Percentiles rank a stretch among this genome's conserved stretches.
Conservation (phyloP, 1,140 invertebrate genomes). For the Eulimnadia texana region DNA sequence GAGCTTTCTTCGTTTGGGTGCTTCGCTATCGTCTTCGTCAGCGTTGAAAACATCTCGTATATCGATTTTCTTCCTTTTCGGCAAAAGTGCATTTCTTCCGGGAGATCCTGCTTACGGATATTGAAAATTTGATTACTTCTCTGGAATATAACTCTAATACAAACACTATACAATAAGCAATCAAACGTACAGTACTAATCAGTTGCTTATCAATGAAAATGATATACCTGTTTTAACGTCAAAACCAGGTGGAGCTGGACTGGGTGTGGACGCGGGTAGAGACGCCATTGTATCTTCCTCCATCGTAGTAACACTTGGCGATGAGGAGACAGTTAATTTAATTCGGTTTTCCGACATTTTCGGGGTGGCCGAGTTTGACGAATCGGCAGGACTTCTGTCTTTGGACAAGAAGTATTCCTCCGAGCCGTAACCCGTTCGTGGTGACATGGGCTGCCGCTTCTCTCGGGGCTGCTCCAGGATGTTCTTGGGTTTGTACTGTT, state of each 20-base stretch:
- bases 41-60: slow-evolving; percentile 82
- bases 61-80: slow-evolving; percentile 59
- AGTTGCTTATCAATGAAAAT: neutral
- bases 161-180: too few species aligned
- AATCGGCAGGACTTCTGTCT: slow-evolving; percentile 14
- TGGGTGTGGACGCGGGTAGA: neutral
- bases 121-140: too few species aligned
- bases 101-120: neutral
- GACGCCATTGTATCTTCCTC: slow-evolving; percentile 6
- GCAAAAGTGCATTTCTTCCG: neutral
- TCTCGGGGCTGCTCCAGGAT: slow-evolving; percentile 18
- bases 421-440: neutral
- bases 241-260: neutral
- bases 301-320: slow-evolving; percentile 1
- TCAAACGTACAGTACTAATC: too few species aligned
- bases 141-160: too few species aligned
- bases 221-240: neutral
- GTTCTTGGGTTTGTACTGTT: slow-evolving; percentile 57
- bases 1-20: slow-evolving; percentile 54
- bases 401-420: slow-evolving; percentile 15
- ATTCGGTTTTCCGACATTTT: neutral
- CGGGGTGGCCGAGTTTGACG: slow-evolving; percentile 7
- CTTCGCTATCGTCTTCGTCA: slow-evolving; percentile 56
- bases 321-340: neutral
- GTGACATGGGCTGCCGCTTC: neutral